Evolutionary conservation across 2,113 vertebrate genomes (phyloP).

Genomic region (Hippotragus niger): DNA sequence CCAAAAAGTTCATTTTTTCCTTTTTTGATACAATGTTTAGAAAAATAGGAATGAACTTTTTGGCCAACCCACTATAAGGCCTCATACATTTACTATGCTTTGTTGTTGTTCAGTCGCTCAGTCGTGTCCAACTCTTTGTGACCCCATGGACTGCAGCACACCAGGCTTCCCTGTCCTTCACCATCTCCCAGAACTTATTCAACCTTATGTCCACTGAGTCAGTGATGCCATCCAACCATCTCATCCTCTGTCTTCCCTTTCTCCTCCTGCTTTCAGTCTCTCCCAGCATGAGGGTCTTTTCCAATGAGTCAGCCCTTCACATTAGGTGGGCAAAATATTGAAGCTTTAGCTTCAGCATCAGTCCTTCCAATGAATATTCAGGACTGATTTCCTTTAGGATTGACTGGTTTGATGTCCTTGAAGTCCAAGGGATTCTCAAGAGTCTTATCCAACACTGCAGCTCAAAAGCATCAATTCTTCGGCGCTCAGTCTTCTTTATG

Average conservation of each 20-base stretch:
- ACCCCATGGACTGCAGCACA: background rate
- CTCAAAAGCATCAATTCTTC: background rate
- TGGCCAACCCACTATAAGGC: background rate
- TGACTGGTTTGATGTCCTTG: background rate
- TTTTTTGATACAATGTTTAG: background rate
- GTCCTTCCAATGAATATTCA: background rate
- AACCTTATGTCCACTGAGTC: background rate
- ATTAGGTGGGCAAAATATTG: background rate
- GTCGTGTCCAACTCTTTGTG: background rate
- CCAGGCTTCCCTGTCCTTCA: background rate
- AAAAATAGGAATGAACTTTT: background rate
- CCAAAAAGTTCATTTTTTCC: background rate
- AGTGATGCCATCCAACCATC: background rate
- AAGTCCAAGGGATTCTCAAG: background rate
- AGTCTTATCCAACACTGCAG: background rate
- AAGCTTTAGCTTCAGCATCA: background rate
- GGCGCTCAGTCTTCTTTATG: background rate
- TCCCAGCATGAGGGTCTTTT: background rate
- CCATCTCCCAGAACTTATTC: background rate
- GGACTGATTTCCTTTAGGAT: background rate
- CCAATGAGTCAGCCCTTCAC: background rate
- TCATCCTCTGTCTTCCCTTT: background rate
- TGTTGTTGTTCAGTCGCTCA: background rate
- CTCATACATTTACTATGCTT: background rate
- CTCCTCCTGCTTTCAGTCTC: background rate